A percentile compares a stretch with the other conserved stretches of the same genome.
Evolutionary conservation across 1,140 invertebrate species (phyloP).

Genomic region (Brachionus paranguensis): DNA sequence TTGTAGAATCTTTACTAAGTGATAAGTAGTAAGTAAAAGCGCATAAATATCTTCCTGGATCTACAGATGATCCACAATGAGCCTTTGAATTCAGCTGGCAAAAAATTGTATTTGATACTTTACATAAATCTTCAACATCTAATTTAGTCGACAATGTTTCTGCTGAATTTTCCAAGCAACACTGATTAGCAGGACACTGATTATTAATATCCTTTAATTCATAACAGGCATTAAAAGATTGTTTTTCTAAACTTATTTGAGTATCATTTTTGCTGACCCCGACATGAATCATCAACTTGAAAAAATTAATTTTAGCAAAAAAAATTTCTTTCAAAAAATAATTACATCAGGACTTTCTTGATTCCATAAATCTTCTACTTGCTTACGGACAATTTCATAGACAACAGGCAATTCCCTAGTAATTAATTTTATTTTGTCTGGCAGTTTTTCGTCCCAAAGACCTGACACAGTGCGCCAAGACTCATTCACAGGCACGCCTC

Average conservation of each 20-base stretch:
- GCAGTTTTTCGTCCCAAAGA: conserved; percentile 6
- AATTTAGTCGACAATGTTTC: neutral
- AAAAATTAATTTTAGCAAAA: neutral
- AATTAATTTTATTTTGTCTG: conserved; percentile 4
- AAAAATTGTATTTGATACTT: conserved; percentile 14
- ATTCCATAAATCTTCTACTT: conserved; percentile 6
- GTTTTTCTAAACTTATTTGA: conserved; percentile 34
- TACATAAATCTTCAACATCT: conserved; percentile 22
- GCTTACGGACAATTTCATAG: neutral
- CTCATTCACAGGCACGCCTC: conserved; percentile 26
- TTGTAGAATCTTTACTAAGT: neutral
- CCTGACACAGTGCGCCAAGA: conserved; percentile 22
- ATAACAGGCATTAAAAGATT: conserved; percentile 14
- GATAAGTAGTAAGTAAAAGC: conserved; percentile 23
- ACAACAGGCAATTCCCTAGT: conserved; percentile 31
- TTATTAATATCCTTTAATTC: neutral
- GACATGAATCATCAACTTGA: conserved; percentile 34
- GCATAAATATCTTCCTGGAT: conserved; percentile 25
- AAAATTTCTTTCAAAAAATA: neutral
- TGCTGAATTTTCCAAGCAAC: neutral
- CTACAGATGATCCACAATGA: neutral
- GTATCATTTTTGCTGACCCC: conserved; percentile 30
- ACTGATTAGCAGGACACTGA: neutral
- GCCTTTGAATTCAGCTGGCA: neutral
- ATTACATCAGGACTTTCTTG: conserved; percentile 31